Percentiles rank a stretch among this genome's conserved stretches.
These are phyloP conservation scores for Caiman crocodilus DNA, from an alignment of 2,797 vertebrate species.

Conservation along the genomic window DNA sequence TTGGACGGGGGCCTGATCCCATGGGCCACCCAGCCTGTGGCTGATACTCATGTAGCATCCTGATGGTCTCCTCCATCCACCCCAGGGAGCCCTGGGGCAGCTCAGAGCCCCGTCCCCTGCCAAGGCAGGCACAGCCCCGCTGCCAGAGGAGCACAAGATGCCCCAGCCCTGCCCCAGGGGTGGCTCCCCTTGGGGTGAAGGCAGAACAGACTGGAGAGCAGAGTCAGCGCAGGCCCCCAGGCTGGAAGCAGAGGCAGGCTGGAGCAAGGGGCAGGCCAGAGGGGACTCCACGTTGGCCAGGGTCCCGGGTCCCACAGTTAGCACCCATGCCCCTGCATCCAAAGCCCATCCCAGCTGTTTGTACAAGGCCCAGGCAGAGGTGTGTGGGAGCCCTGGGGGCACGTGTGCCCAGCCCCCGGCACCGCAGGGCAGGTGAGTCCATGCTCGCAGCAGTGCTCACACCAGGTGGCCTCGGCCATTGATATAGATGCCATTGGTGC, in stretches of 20 bases:
- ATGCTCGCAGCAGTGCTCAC: constrained; percentile 67
- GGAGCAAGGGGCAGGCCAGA: background rate
- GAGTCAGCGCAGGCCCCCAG: no score
- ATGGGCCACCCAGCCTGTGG: no score
- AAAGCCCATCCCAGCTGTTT: background rate
- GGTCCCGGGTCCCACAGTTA: background rate
- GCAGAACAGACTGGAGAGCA: no score
- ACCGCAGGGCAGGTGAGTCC: background rate
- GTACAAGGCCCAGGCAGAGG: background rate
- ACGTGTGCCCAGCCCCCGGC: background rate
- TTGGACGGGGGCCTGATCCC: no score
- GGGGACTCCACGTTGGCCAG: background rate
- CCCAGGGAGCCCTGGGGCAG: background rate
- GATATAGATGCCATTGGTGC: constrained; percentile 80
- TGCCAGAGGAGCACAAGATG: background rate
- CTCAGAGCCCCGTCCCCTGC: background rate
- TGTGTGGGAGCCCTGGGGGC: background rate
- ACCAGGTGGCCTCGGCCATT: constrained; percentile 92
- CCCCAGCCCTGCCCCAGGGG: no score
- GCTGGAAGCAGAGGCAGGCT: background rate
- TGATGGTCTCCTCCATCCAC: no score
- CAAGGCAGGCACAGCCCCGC: background rate
- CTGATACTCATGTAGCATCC: no score
- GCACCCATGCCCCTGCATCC: background rate
- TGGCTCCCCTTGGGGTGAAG: no score